Conservation (phyloP, 2,888 invertebrate species). For the Idaea biselata region DNA sequence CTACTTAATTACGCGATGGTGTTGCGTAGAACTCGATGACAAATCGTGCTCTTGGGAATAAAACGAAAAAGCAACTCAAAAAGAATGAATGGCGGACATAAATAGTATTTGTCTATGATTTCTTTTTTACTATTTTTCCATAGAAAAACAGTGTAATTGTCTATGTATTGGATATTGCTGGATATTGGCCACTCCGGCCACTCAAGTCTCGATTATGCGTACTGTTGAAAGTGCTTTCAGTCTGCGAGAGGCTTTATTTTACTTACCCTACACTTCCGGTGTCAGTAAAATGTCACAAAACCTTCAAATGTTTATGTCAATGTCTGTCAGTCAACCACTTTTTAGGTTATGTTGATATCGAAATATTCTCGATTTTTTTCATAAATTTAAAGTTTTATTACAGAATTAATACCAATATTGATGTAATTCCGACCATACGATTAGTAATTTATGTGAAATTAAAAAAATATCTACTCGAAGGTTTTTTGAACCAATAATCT, state of each 20-base stretch:
- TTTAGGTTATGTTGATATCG: not conserved
- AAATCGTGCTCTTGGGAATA: conserved; percentile 72
- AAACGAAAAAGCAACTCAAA: conserved; percentile 79
- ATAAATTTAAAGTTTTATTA: conserved; percentile 5
- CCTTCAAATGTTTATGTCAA: not conserved
- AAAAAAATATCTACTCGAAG: not conserved
- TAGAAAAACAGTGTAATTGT: conserved; percentile 8
- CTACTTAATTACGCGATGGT: conserved; percentile 59
- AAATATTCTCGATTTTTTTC: not conserved
- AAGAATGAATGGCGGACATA: conserved; percentile 80
- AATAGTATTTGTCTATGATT: conserved; percentile 77
- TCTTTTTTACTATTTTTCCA: conserved; percentile 39
- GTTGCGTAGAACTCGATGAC: conserved; percentile 72
- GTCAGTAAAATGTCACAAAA: not conserved
- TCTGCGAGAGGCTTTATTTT: not conserved
- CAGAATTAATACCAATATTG: not conserved
- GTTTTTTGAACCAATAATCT: conserved; percentile 2
- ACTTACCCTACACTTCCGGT: not conserved
- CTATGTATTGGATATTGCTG: conserved; percentile 2
- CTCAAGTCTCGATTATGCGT: not conserved
- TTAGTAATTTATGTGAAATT: not conserved
- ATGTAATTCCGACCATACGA: not conserved
- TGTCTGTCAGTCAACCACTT: not conserved
- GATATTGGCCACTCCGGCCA: not conserved
- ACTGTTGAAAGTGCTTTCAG: too few species aligned